These are phyloP conservation scores for Danaus chrysippus DNA, from an alignment of 2,888 invertebrate species.

Conservation along the genomic window DNA sequence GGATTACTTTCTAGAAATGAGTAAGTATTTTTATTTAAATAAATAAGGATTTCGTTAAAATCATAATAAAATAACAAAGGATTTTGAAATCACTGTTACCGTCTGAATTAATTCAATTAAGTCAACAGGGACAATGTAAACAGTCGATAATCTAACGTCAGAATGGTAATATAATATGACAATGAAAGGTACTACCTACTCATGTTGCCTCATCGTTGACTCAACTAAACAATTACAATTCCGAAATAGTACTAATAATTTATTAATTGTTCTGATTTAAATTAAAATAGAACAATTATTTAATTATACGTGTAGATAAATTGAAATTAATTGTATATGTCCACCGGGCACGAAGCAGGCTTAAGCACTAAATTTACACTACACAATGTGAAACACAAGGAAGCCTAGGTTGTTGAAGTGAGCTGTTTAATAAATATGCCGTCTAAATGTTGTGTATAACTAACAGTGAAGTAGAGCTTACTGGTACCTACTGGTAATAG, in stretches of 20 bases:
- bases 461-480: slow-evolving; percentile 68
- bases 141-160: neutral
- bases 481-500: slow-evolving; percentile 55
- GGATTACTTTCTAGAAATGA: too few species aligned
- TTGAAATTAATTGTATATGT: neutral
- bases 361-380: slow-evolving; percentile 8
- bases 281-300: too few species aligned
- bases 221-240: neutral
- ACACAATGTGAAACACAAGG: slow-evolving; percentile 7
- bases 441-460: slow-evolving; percentile 37
- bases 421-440: slow-evolving; percentile 12
- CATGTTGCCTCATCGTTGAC: neutral
- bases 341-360: slow-evolving; percentile 3
- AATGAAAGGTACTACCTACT: neutral
- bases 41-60: too few species aligned
- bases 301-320: too few species aligned
- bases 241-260: too few species aligned
- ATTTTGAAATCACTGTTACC: neutral
- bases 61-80: too few species aligned
- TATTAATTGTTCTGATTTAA: too few species aligned
- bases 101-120: slow-evolving; percentile 5
- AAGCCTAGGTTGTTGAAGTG: slow-evolving; percentile 10
- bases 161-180: slow-evolving; percentile 4
- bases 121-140: neutral
- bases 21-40: too few species aligned